Base-by-base conservation (phyloP, 2,113 vertebrate genomes). In the Hypanus sabinus region DNA sequence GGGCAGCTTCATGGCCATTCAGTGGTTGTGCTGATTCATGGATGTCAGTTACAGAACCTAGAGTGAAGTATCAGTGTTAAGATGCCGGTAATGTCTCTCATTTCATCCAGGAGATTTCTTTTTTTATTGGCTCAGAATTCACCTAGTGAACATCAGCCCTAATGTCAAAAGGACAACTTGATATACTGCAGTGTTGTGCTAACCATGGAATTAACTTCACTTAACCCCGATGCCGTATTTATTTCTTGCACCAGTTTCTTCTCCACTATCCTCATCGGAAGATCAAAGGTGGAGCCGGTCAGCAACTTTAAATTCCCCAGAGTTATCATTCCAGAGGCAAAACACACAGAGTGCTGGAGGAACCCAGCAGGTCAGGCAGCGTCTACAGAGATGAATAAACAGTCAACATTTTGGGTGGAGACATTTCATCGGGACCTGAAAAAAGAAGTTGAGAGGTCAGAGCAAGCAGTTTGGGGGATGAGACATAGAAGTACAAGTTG, bases 171-270 rank as follows among this genome's bases (percentile, higher is more conserved):
- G 85, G 60, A 62, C n/a, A 90, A 68, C 46, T 27, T 57, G 85
- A 90, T 33, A 90, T 68, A 90, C 62, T 33, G 27, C 85, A 90
- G 65, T 60, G 18, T 65, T 20, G 18, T 14, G 85, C 38, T 65
- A 90, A 90, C 30, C 30, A 90, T 90, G 60, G n/a, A 90, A 90
- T 65, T 90, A 90, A 90, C 60, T 68, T 90, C 85, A 90, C 85
- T 90, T 90, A 60, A 65, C 85, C 85, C 60, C 62, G 4, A 65
- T 90, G 85, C 85, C 85, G n/a, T 90, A 90, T 90, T 90, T 68
- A 65, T 90, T 90, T 90, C 60, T n/a, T 30, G 18, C 62, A 65
- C 57, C 85, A 90, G 33, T 90, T 90, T 90, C 57, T 90, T 90
- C 65, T 90, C 85, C 65, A 90, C 27, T 90, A 65, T 36, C 62